Evolutionary conservation across 2,113 vertebrate species (phyloP).

Genomic region (Tachuris rubrigastra): DNA sequence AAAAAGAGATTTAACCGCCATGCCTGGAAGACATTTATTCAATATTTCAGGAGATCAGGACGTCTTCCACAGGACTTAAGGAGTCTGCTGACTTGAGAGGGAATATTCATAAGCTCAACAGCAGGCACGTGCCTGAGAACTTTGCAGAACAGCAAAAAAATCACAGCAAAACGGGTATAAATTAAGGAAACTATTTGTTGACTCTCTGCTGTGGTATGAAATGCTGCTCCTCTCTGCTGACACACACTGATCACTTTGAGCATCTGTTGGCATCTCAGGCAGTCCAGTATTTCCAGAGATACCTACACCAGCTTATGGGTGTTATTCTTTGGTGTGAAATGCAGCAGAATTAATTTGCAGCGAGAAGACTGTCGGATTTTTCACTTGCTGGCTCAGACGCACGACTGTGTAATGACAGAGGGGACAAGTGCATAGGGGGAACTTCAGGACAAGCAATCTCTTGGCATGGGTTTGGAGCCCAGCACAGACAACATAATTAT

Average conservation of each 20-base stretch:
- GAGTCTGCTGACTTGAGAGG: background rate
- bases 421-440: constrained; percentile 24
- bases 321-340: constrained; percentile 1
- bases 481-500: constrained; percentile 43
- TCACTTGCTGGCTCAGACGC: constrained; percentile 12
- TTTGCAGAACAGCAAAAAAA: constrained; percentile 12
- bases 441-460: constrained; percentile 48
- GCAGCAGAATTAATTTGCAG: constrained; percentile 41
- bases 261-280: background rate
- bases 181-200: background rate
- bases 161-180: background rate
- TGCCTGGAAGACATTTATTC: constrained; percentile 46
- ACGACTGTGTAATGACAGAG: constrained; percentile 1
- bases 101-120: constrained; percentile 19
- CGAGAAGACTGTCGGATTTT: background rate
- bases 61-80: background rate
- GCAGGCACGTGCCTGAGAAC: background rate
- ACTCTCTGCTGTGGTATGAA: background rate
- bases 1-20: constrained; percentile 47
- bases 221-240: background rate
- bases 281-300: background rate
- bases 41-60: constrained; percentile 44
- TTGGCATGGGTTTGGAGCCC: constrained; percentile 25
- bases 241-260: background rate
- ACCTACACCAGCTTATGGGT: background rate